phyloP scores from a whole-genome alignment of 2,797 vertebrate species.

The Phaenicophaeus curvirostris region DNA sequence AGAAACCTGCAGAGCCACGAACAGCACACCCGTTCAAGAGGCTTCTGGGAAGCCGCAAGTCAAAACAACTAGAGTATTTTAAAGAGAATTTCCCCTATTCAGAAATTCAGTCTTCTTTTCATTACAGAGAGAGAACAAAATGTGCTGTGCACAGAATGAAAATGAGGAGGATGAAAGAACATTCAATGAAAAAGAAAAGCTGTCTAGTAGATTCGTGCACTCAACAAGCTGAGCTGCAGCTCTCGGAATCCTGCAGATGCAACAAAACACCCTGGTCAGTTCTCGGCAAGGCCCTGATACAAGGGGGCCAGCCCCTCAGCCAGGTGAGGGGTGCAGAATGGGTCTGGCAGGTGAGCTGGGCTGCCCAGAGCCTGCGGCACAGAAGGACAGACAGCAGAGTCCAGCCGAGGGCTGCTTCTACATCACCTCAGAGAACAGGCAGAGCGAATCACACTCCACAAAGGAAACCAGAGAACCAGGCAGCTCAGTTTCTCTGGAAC shows the following conservation, averaged over 20 bases:
- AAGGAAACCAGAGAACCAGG: neutral
- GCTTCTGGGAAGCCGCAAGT: constrained; percentile 26
- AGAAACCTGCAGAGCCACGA: constrained; percentile 9
- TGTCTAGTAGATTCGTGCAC: neutral
- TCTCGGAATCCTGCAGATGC: neutral
- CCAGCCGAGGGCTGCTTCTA: neutral
- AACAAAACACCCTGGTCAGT: neutral
- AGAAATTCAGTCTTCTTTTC: constrained; percentile 52
- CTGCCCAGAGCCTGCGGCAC: neutral
- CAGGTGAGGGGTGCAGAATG: too few species aligned
- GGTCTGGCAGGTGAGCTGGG: too few species aligned
- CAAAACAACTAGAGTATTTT: constrained; percentile 43
- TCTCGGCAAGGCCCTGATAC: neutral
- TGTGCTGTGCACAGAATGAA: constrained; percentile 41
- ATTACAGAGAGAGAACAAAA: constrained; percentile 41
- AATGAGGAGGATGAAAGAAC: constrained; percentile 59
- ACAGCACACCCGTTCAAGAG: constrained; percentile 4
- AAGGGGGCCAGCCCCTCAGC: too few species aligned
- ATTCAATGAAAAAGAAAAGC: constrained; percentile 23
- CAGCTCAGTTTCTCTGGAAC: neutral
- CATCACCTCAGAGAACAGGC: neutral
- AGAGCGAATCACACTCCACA: neutral
- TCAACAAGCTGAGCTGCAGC: neutral
- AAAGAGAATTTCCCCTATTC: constrained; percentile 45
- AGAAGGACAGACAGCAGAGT: neutral